These are phyloP conservation scores for Orthonevra nobilis DNA, from an alignment of 2,888 invertebrate species.

Conservation along the genomic window DNA sequence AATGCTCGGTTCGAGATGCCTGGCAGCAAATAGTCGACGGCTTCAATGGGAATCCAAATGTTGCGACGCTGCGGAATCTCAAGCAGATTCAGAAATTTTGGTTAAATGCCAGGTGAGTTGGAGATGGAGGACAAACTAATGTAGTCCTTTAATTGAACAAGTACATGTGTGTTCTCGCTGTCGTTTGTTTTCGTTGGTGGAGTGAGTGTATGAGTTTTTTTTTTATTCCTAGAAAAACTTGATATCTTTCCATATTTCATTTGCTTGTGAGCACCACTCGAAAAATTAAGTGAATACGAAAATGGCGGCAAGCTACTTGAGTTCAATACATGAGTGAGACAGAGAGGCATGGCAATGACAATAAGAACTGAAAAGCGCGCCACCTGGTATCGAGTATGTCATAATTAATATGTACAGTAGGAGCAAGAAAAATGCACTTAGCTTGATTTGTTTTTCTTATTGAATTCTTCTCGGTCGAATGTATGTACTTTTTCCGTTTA, in stretches of 20 bases:
- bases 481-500: too few relatives aligned
- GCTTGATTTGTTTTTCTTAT: too few relatives aligned
- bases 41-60: slow-evolving; percentile 77
- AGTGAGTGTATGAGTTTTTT: slow-evolving; percentile 29
- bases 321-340: slow-evolving; percentile 27
- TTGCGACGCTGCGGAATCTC: slow-evolving; percentile 76
- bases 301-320: slow-evolving; percentile 65
- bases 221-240: not conserved
- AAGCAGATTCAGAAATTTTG: slow-evolving; percentile 80
- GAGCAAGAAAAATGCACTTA: not conserved
- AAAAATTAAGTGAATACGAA: slow-evolving; percentile 64
- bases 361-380: slow-evolving; percentile 6
- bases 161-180: not conserved
- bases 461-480: too few relatives aligned
- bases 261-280: slow-evolving; percentile 55
- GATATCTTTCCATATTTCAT: not conserved
- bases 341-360: slow-evolving; percentile 23
- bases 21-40: slow-evolving; percentile 79
- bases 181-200: slow-evolving; percentile 1
- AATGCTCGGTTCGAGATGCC: slow-evolving; percentile 78
- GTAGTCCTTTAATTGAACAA: too few relatives aligned
- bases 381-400: too few relatives aligned
- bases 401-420: too few relatives aligned
- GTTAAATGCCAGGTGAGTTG: slow-evolving; percentile 78
- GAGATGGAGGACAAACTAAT: too few relatives aligned